These are phyloP conservation scores for Patella caerulea DNA, from an alignment of 2,888 invertebrate species.

Conservation along the genomic window DNA sequence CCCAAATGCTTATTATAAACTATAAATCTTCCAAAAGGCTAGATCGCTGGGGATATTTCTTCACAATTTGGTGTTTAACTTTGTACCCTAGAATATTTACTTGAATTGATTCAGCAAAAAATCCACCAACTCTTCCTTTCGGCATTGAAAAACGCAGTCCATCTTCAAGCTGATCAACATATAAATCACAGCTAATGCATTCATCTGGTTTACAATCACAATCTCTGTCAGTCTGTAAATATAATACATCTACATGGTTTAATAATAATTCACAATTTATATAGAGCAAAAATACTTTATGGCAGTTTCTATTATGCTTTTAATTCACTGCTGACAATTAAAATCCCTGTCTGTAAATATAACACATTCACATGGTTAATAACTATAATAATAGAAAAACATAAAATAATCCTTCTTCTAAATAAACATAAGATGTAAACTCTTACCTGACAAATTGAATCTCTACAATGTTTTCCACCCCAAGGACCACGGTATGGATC, in stretches of 20 bases:
- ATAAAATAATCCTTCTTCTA: no score
- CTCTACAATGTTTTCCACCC: conserved; percentile 90
- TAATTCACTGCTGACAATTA: no score
- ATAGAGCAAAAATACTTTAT: no score
- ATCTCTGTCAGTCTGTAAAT: conserved; percentile 44
- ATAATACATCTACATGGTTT: not conserved
- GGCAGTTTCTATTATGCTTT: no score
- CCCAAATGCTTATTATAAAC: no score
- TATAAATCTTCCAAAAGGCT: no score
- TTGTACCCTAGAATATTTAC: conserved; percentile 57
- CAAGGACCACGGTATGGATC: conserved; percentile 92
- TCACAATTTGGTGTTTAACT: not conserved
- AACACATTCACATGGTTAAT: conserved; percentile 24
- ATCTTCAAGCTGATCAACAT: conserved; percentile 86
- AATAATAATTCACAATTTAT: not conserved
- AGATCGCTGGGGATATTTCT: no score
- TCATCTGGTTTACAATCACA: conserved; percentile 63
- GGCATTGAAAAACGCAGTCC: conserved; percentile 85
- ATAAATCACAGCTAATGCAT: conserved; percentile 80
- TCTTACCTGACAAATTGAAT: conserved; percentile 79
- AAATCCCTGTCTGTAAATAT: not conserved
- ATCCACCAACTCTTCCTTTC: conserved; percentile 83
- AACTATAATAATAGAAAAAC: not conserved
- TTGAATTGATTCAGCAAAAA: conserved; percentile 96
- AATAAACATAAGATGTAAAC: no score